Evolutionary conservation across 2,888 invertebrate genomes (phyloP).

Genomic region (Harpalus rubripes): DNA sequence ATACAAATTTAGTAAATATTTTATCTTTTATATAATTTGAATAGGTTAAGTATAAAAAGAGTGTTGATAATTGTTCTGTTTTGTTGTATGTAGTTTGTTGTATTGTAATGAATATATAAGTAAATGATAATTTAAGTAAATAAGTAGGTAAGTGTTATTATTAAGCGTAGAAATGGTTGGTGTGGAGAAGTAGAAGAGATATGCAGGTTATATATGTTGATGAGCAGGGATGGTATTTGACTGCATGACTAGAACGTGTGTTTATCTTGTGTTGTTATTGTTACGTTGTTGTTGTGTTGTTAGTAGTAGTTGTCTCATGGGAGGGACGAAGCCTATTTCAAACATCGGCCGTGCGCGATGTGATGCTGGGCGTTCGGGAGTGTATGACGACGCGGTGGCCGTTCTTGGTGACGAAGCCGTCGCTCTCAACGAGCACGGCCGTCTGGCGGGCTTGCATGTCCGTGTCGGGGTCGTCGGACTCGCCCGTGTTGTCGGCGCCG

Average conservation of each 20-base stretch:
- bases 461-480: conserved; percentile 78
- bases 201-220: conserved; percentile 17
- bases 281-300: conserved; percentile 42
- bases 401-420: conserved; percentile 90
- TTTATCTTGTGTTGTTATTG: conserved; percentile 23
- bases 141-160: conserved; percentile 16
- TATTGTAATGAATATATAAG: conserved; percentile 12
- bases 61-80: conserved; percentile 27
- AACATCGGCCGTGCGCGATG: conserved; percentile 91
- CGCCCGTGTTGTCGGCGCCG: conserved; percentile 80
- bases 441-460: conserved; percentile 82
- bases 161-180: conserved; percentile 2
- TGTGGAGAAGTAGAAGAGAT: conserved; percentile 18
- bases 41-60: conserved; percentile 31
- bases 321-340: conserved; percentile 89
- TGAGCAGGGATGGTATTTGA: not conserved
- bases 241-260: conserved; percentile 65
- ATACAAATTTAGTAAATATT: conserved; percentile 14
- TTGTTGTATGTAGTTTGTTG: not conserved
- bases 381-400: conserved; percentile 94
- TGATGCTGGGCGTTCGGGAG: conserved; percentile 91
- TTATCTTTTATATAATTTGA: conserved; percentile 14
- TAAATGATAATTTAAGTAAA: conserved; percentile 20
- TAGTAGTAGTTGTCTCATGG: conserved; percentile 75
- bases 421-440: conserved; percentile 91